A percentile compares a stretch with the other conserved stretches of the same genome.
Conservation (phyloP, 1,140 invertebrate species). For the Agrilus planipennis region DNA sequence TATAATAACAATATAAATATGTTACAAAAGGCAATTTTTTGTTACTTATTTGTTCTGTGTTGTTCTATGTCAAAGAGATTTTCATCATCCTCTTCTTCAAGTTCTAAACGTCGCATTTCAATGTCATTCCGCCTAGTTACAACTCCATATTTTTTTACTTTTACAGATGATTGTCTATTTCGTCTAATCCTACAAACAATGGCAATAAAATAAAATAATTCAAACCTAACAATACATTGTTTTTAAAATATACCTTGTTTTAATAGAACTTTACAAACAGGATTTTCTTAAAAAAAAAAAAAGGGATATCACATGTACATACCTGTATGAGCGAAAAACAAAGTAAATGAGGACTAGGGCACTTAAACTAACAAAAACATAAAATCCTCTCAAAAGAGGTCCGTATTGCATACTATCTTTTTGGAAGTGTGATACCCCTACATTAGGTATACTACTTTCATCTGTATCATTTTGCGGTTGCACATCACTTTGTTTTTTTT, state of each 20-base stretch:
- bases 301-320: conserved; percentile 9
- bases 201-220: conserved; percentile 3
- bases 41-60: too few species aligned
- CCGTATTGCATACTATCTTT: conserved; percentile 22
- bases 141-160: conserved; percentile 44
- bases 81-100: conserved; percentile 46
- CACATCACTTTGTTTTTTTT: too few species aligned
- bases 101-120: conserved; percentile 44
- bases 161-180: conserved; percentile 32
- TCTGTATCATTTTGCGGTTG: too few species aligned
- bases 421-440: too few species aligned
- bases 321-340: conserved; percentile 39
- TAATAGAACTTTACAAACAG: conserved; percentile 4
- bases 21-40: too few species aligned
- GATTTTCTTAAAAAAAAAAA: conserved; percentile 3
- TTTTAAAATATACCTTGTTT: too few species aligned
- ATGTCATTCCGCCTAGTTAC: conserved; percentile 42
- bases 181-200: conserved; percentile 21
- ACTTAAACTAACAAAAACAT: conserved; percentile 38
- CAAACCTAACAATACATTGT: conserved; percentile 3
- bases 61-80: conserved; percentile 44
- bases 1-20: too few species aligned
- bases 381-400: conserved; percentile 37
- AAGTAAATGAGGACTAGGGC: conserved; percentile 38
- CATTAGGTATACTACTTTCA: too few species aligned